These are phyloP conservation scores for Drosophila asahinai DNA, from an alignment of 1,140 invertebrate species.

Conservation along the genomic window DNA sequence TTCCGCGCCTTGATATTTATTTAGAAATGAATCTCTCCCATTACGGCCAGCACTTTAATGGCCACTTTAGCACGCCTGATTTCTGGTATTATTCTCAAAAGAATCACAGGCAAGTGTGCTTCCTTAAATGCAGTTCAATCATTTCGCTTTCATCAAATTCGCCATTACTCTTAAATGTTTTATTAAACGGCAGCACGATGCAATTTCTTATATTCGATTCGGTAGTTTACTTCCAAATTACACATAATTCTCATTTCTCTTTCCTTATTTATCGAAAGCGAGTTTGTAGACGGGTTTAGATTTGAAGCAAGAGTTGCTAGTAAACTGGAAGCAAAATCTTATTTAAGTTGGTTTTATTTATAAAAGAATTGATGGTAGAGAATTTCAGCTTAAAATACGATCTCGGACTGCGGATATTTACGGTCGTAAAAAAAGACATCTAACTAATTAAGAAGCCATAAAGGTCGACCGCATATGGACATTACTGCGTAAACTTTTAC, in stretches of 20 bases:
- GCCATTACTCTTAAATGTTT: conserved; percentile 7
- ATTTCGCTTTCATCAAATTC: conserved; percentile 34
- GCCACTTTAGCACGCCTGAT: conserved; percentile 26
- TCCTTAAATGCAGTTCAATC: conserved; percentile 11
- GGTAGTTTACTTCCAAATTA: conserved; percentile 14
- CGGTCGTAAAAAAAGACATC: conserved; percentile 1
- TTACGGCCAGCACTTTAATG: conserved; percentile 46
- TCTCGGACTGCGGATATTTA: background rate
- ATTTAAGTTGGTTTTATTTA: too few species aligned
- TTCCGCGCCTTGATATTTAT: conserved; percentile 37
- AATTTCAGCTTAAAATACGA: background rate
- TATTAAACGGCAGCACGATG: conserved; percentile 18
- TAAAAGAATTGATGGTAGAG: too few species aligned
- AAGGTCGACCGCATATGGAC: background rate
- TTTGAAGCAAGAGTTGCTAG: too few species aligned
- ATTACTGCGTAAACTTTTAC: too few species aligned
- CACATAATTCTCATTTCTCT: conserved; percentile 29
- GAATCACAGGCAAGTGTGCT: conserved; percentile 16
- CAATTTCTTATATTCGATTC: conserved; percentile 15
- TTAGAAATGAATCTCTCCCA: conserved; percentile 37
- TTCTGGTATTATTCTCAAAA: conserved; percentile 28
- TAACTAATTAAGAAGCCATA: background rate
- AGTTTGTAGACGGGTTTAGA: background rate
- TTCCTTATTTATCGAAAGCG: conserved; percentile 11
- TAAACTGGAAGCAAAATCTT: too few species aligned